Base-by-base conservation (phyloP, 2,113 vertebrate genomes). In the Hydropotes inermis region DNA sequence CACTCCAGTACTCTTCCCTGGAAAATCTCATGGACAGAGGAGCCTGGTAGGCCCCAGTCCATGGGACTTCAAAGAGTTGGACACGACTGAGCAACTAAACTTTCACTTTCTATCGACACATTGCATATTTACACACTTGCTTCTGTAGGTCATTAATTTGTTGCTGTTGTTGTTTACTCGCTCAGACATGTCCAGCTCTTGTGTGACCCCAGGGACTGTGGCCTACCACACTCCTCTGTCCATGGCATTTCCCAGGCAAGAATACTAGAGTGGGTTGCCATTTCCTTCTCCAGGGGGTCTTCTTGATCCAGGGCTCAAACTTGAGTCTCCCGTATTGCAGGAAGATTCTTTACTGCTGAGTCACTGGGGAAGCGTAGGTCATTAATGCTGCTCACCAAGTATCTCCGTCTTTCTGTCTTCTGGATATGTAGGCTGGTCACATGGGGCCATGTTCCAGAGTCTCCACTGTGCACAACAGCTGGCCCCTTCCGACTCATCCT, bases 331-430 rank as follows among this genome's bases (percentile, higher is more conserved):
- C 21, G 64, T 10, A 1, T 19, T 36, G 64, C 17, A 70, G 64
- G n/a, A 17, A 36, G n/a, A 11, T 21, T 21, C 4, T 17, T 64
- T n/a, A 16, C 16, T 64, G 64, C n/a, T 70, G 64, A 70, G 64
- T n/a, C 64, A 36, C 64, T 0, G 2, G 64, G 64, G 64, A 70
- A 36, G n/a, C 0, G 0, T 21, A 21, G n/a, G n/a, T 78, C 88
- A 54, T 54, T 16, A 47, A 23, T 47, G 23, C 23, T 12, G 8
- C 17, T 45, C 4, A 28, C 15, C 30, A 81, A 81, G 5, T 43
- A 39, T 17, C n/a, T 81, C 64, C 30, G 2, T 45, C 30, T 55
- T 30, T 33, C 76, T 0, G 0, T 15, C 36, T n/a, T 61, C 61
- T 54, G 76, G 74, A 27, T 14, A 28, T 2, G 27, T 3, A 15